Conservation (phyloP, 1,140 invertebrate species). For the Lordiphosa clarofinis region DNA sequence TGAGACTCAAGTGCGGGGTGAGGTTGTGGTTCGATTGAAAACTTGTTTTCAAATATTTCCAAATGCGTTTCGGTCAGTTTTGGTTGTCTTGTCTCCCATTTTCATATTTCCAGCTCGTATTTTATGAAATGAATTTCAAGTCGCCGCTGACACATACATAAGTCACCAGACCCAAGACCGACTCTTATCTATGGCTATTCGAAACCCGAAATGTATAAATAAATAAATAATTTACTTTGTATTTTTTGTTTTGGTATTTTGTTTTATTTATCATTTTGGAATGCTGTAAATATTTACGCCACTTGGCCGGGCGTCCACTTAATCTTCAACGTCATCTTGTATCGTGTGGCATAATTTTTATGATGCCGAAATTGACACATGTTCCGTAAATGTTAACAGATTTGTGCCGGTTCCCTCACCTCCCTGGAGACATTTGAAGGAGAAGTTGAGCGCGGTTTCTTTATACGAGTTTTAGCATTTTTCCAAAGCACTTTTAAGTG, state of each 20-base stretch:
- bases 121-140: conserved; percentile 48
- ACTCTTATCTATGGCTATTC: conserved; percentile 51
- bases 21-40: conserved; percentile 41
- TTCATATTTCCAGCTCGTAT: conserved; percentile 60
- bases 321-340: conserved; percentile 15
- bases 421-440: conserved; percentile 27
- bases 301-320: conserved; percentile 7
- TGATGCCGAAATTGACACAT: conserved; percentile 64
- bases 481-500: not conserved
- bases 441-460: not conserved
- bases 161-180: conserved; percentile 37
- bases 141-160: conserved; percentile 43
- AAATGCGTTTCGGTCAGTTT: conserved; percentile 51
- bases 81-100: conserved; percentile 24
- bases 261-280: conserved; percentile 59
- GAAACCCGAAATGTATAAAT: conserved; percentile 37
- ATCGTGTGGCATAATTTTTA: conserved; percentile 50
- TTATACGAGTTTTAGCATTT: conserved; percentile 34
- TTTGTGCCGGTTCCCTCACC: conserved; percentile 12
- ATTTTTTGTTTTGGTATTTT: conserved; percentile 42
- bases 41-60: conserved; percentile 66
- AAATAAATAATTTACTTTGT: conserved; percentile 60
- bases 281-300: conserved; percentile 59
- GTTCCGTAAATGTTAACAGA: conserved; percentile 48
- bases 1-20: conserved; percentile 54